Evolutionary conservation across 2,888 invertebrate genomes (phyloP), one percentile per base, ranked within the genome.

Genomic region (Leptopilina syphax): DNA sequence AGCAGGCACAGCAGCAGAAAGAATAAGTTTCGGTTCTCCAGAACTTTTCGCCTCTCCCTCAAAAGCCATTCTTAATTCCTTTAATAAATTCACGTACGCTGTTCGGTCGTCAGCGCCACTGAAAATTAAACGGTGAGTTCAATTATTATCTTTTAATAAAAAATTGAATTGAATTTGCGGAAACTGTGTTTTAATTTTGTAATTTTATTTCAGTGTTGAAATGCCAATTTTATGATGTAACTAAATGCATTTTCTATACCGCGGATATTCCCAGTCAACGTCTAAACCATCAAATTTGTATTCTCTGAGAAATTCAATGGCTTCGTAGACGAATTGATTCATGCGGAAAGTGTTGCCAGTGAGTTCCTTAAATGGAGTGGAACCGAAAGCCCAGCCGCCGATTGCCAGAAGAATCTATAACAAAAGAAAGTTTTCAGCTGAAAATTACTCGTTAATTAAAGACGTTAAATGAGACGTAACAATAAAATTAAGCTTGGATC

Each of bases 331-430:
- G 90, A 98, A 98, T 90, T 97, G 97, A 91, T 98, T 98, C 97
- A 98, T 98, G 68, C 98, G 94, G 94, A 96, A 98, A 5, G 96
- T 96, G 90, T 97, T 98, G 81, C 96, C 96, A 0, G 98, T 98
- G 65, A 98, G 93, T 90, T 98, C 97, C 93, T 97, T 97, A 94
- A 97, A 98, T 3, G 98, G 98, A 0, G 97, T 97, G 0, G 98
- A 98, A 12, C 98, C 98, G 89, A 98, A 98, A 0, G 97, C 97
- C 98, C 98, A 98, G 27, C 98, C 98, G 80, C 98, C 98, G 86
- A 98, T 97, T 0, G 97, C 97, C 18, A 97, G 92, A 0, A 97
- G 93, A 82, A 97, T 94, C 95, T 97, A 88, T 12, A 24, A 50
- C 27, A 57, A 34, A 34, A n/a, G 73, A 73, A 73, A 73, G 73